Evolutionary conservation across 2,888 invertebrate genomes (phyloP), one percentile per base, ranked within the genome.

Genomic region (Cecidostiba fungosa): DNA sequence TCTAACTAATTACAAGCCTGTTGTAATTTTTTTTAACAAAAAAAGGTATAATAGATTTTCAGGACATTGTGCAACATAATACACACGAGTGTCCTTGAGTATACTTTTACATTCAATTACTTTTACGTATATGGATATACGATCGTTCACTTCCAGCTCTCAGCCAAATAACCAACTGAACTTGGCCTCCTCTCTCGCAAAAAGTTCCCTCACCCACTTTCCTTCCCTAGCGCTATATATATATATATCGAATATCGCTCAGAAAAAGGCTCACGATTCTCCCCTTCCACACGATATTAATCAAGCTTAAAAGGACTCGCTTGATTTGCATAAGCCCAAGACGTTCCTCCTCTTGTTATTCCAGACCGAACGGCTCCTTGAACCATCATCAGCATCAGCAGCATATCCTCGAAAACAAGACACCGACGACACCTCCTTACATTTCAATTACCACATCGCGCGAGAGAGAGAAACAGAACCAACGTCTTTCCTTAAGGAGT

Each of bases 271-370:
- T 26, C 47, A 29, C n/a, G 29, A 32, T 19, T 16, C 47, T 23
- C n/a, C 47, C 70, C 23, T 70, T 47, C 26, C 54, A 59, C 54
- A 14, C 36, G 16, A 23, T 36, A 76, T 82, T 76, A 76, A 82
- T 82, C 82, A 82, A 76, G 82, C 82, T 76, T 66, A 43, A 82
- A 59, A n/a, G 23, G 36, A 26, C 82, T 36, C 26, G 36, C 8
- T 59, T 8, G 12, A 69, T 82, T 82, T 76, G 82, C 82, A 82
- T 82, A 82, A 82, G 26, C 76, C 47, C 66, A 39, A 74, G 66
- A 76, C 26, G 36, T 47, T 29, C 36, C 19, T 19, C 26, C 39
- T 23, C 10, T n/a, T 77, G 36, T 19, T 16, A 62, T 77, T 79
- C 79, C 19, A 23, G 32, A 10, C 50, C 39, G 16, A 29, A 19